Evolutionary conservation across 2,888 invertebrate genomes (phyloP).

Genomic region (Microctonus hyperodae): DNA sequence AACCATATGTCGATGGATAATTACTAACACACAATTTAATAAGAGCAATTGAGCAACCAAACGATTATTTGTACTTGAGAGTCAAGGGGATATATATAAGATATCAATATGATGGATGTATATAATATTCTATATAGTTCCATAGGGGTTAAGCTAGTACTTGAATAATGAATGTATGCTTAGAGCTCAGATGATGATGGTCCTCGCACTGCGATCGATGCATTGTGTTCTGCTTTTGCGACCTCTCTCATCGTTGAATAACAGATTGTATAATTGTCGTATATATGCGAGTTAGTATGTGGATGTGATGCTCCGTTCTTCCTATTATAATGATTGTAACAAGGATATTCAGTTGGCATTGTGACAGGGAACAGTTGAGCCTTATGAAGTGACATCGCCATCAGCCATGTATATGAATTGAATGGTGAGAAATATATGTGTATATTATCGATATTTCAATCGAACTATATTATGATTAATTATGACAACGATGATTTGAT

Average conservation of each 20-base stretch:
- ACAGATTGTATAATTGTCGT: slow-evolving; percentile 2
- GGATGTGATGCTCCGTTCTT: slow-evolving; percentile 14
- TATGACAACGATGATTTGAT: slow-evolving; percentile 28
- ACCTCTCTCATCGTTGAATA: not conserved
- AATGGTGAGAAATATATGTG: not conserved
- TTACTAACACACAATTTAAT: slow-evolving; percentile 1
- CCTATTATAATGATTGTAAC: slow-evolving; percentile 24
- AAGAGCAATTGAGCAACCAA: slow-evolving; percentile 27
- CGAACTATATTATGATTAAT: slow-evolving; percentile 31
- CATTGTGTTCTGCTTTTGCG: slow-evolving; percentile 43
- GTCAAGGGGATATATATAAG: slow-evolving; percentile 32
- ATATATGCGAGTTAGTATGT: slow-evolving; percentile 5
- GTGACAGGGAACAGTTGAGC: slow-evolving; percentile 6
- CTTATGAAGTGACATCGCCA: not conserved
- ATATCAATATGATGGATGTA: slow-evolving; percentile 28
- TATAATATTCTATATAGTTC: slow-evolving; percentile 32
- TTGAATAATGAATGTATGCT: slow-evolving; percentile 60
- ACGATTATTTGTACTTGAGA: slow-evolving; percentile 34
- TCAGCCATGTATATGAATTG: not conserved
- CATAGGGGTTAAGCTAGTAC: slow-evolving; percentile 37
- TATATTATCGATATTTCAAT: slow-evolving; percentile 16
- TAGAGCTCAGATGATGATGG: slow-evolving; percentile 44
- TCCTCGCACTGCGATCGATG: slow-evolving; percentile 56
- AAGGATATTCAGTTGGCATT: not conserved
- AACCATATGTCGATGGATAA: not conserved